A percentile compares a stretch with the other conserved stretches of the same genome.
These are phyloP conservation scores for Cantharis nigra DNA, from an alignment of 2,888 invertebrate species.

Conservation along the genomic window DNA sequence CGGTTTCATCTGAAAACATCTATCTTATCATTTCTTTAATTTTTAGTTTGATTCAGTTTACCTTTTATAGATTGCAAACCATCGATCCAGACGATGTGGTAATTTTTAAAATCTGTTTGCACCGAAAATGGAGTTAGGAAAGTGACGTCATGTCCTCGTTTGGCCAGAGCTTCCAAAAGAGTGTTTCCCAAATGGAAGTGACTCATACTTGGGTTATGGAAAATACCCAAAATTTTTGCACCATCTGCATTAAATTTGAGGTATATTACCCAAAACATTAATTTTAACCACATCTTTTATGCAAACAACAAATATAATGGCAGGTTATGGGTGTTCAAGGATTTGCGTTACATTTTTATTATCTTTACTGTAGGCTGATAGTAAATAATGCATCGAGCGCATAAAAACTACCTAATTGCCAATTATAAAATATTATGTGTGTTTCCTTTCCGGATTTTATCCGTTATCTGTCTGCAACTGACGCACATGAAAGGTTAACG, in stretches of 20 bases:
- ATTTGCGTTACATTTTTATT: no score
- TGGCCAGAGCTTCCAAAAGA: background rate
- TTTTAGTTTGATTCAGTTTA: background rate
- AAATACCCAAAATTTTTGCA: background rate
- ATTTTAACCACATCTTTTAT: background rate
- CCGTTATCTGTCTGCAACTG: no score
- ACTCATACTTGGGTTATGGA: constrained; percentile 5
- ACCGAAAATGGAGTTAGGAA: background rate
- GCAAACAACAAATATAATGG: no score
- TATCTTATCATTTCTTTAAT: background rate
- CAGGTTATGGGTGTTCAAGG: no score
- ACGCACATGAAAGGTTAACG: no score
- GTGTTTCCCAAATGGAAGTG: background rate
- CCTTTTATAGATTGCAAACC: background rate
- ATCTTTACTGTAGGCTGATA: no score
- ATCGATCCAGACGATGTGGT: background rate
- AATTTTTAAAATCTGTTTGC: background rate
- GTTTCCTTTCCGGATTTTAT: no score
- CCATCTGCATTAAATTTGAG: background rate
- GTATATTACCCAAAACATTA: background rate
- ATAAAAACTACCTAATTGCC: no score
- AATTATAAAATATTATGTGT: no score
- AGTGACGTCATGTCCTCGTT: background rate
- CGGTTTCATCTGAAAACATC: background rate
- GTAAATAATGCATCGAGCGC: no score